phyloP scores from a whole-genome alignment of 2,888 invertebrate genomes.

The Brachyopa scutellaris region DNA sequence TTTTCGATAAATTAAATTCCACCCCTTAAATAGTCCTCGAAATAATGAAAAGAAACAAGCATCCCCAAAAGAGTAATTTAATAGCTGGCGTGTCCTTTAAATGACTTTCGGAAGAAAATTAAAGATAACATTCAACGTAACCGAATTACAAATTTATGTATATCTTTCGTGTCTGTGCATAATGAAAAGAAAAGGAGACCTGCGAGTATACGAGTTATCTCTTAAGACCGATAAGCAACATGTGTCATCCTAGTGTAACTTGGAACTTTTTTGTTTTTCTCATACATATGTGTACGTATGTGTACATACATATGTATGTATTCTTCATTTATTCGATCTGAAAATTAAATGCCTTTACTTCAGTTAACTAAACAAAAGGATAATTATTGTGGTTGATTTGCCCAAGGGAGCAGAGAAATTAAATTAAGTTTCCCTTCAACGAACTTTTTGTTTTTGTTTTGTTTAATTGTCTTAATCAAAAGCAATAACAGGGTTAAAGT shows the following conservation, averaged over 20 bases:
- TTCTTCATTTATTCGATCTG: neutral
- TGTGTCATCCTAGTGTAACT: neutral
- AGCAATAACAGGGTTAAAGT: too few species aligned
- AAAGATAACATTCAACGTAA: slow-evolving; percentile 14
- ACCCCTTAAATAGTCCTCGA: slow-evolving; percentile 22
- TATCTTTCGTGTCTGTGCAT: slow-evolving; percentile 28
- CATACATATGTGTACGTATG: too few species aligned
- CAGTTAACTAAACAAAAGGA: neutral
- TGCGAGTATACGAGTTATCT: too few species aligned
- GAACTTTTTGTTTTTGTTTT: too few species aligned
- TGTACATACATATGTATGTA: too few species aligned
- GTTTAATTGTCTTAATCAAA: too few species aligned
- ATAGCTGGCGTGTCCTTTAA: slow-evolving; percentile 23
- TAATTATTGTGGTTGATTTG: neutral
- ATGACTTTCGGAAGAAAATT: neutral
- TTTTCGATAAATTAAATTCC: slow-evolving; percentile 35
- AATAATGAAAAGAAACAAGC: slow-evolving; percentile 28
- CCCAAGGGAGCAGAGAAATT: neutral
- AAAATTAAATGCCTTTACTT: neutral
- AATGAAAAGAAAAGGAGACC: slow-evolving; percentile 10
- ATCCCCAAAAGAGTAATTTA: slow-evolving; percentile 14
- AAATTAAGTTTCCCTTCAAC: too few species aligned
- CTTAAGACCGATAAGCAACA: neutral
- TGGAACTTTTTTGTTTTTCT: neutral
- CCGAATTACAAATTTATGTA: slow-evolving; percentile 40